Conservation (phyloP, 1,140 invertebrate species). For the Metopolophium dirhodum region DNA sequence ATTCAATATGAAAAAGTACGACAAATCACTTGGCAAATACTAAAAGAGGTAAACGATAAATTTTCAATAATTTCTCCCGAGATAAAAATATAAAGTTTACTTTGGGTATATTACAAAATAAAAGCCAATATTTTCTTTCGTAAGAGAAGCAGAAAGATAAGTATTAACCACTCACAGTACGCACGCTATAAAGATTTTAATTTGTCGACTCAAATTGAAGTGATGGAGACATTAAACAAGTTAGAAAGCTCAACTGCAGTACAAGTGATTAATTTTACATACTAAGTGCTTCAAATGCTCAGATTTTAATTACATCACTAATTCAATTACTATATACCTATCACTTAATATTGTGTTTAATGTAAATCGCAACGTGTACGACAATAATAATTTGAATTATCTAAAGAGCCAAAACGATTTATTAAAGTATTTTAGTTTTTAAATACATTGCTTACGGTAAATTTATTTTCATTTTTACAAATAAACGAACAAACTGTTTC, state of each 20-base stretch:
- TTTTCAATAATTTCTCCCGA: background rate
- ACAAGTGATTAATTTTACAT: constrained; percentile 9
- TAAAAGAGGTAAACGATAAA: background rate
- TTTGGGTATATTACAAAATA: background rate
- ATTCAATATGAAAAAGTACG: background rate
- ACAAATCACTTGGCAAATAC: background rate
- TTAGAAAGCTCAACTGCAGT: background rate
- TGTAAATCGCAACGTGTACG: background rate
- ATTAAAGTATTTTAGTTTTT: background rate
- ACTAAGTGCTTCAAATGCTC: background rate
- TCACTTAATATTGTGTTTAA: background rate
- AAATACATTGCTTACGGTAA: background rate
- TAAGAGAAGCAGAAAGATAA: background rate
- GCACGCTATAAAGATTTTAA: background rate
- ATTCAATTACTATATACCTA: background rate
- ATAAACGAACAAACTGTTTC: too few relatives aligned
- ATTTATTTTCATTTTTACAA: background rate
- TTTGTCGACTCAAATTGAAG: background rate
- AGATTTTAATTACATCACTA: background rate
- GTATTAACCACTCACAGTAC: background rate
- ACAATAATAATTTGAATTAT: background rate
- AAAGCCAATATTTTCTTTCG: background rate
- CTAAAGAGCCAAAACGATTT: background rate
- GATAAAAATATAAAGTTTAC: background rate
- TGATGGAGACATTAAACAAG: background rate